A percentile compares a stretch with the other conserved stretches of the same genome.
Conservation (phyloP, 2,113 vertebrate species). For the Trematocara variabile region DNA sequence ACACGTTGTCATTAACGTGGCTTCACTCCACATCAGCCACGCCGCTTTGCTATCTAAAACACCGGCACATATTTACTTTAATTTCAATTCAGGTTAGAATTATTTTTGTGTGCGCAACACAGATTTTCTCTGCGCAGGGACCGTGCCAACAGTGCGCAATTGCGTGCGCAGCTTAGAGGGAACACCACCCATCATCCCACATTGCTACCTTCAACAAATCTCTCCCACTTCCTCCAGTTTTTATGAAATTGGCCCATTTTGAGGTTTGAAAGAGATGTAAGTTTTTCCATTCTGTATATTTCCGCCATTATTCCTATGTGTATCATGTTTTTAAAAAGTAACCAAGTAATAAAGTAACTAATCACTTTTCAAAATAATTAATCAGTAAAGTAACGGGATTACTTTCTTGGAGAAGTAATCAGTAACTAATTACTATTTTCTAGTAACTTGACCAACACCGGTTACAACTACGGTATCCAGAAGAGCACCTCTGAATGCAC, state of each 20-base stretch:
- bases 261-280: background rate
- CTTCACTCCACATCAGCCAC: no score
- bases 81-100: no score
- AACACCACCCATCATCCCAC: background rate
- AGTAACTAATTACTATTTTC: background rate
- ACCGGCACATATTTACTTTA: no score
- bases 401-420: background rate
- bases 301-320: background rate
- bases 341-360: background rate
- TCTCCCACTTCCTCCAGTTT: background rate
- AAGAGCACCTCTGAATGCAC: background rate
- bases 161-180: no score
- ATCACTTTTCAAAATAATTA: background rate
- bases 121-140: no score
- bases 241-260: background rate
- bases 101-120: no score
- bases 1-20: no score
- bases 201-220: background rate
- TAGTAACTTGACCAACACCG: background rate
- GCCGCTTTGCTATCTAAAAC: no score
- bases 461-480: background rate
- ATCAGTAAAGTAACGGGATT: background rate
- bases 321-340: background rate
- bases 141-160: no score
- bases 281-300: background rate